phyloP scores from a whole-genome alignment of 2,888 invertebrate genomes.

The Emmelina monodactyla region DNA sequence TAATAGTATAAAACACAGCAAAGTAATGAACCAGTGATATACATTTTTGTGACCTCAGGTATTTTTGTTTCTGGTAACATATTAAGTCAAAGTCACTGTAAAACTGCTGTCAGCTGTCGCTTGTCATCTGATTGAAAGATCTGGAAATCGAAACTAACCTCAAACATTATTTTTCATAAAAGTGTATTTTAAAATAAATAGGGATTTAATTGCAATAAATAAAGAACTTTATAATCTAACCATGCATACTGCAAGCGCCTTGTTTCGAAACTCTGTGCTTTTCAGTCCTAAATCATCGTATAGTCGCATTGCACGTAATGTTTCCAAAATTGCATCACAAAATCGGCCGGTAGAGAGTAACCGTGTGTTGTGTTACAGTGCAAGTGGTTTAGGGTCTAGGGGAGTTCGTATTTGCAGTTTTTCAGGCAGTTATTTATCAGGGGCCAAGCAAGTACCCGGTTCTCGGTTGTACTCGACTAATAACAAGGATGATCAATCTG shows the following conservation, averaged over 20 bases:
- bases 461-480: conserved; percentile 36
- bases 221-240: too few relatives aligned
- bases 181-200: too few relatives aligned
- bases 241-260: conserved; percentile 48
- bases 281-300: conserved; percentile 30
- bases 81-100: too few relatives aligned
- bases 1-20: too few relatives aligned
- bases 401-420: conserved; percentile 27
- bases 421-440: conserved; percentile 20
- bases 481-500: conserved; percentile 42
- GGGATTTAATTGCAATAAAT: too few relatives aligned
- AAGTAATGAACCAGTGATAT: too few relatives aligned
- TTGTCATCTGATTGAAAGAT: too few relatives aligned
- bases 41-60: too few relatives aligned
- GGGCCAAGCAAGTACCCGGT: conserved; percentile 18
- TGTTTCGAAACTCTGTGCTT: conserved; percentile 38
- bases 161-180: too few relatives aligned
- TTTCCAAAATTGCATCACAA: conserved; percentile 54
- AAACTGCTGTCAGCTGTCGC: too few relatives aligned
- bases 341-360: conserved; percentile 28
- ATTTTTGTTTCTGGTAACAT: too few relatives aligned
- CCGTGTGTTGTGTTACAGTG: conserved; percentile 19
- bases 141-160: too few relatives aligned
- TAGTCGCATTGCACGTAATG: conserved; percentile 33
- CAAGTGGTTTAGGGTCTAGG: conserved; percentile 12